Evolutionary conservation across 2,888 invertebrate species (phyloP), one percentile per base, ranked within the genome.

Genomic region (Rhopalosiphum nymphaeae): DNA sequence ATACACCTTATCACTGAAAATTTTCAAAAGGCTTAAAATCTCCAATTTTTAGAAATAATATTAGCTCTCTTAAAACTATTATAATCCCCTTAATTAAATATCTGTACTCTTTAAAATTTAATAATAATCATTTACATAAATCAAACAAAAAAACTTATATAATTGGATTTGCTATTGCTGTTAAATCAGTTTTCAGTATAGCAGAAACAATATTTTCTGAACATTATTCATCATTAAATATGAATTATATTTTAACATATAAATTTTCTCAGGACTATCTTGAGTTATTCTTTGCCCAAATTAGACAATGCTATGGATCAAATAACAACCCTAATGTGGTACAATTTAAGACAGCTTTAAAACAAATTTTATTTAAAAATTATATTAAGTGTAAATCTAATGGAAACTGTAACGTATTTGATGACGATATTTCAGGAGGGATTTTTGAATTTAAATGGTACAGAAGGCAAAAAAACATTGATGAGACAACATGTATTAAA

Each of bases 91-190:
- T 89, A 46, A 89, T 56, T 89, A 10, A 89, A 49, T 89, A 89
- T 89, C 46, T 89, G 26, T 42, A 89, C 16, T 42, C 56, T 46
- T 89, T 56, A 89, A 89, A 89, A 89, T 89, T 67, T 67, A 67
- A 90, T 61, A 56, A 67, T 46, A 67, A 13, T n/a, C 11, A 0
- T 0, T 61, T 89, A 26, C 25, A 67, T n/a, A 44, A 89, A 89
- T 89, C 89, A 89, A 89, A 88, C 21, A 88, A 88, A 88, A 88
- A 88, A 88, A 53, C n/a, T 29, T 88, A 49, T 89, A 56, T 89
- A 36, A 57, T 89, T 3, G 87, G 87, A 26, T 87, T 87, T 87
- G n/a, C 49, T 49, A 3, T 87, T 49, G 49, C 87, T 49, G 49
- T 87, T 87, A 89, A 57, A 57, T 89, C 42, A 89, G 56, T 56